Evolutionary conservation across 2,797 vertebrate species (phyloP), one percentile per base, ranked within the genome.

Genomic region (Microhierax caerulescens): DNA sequence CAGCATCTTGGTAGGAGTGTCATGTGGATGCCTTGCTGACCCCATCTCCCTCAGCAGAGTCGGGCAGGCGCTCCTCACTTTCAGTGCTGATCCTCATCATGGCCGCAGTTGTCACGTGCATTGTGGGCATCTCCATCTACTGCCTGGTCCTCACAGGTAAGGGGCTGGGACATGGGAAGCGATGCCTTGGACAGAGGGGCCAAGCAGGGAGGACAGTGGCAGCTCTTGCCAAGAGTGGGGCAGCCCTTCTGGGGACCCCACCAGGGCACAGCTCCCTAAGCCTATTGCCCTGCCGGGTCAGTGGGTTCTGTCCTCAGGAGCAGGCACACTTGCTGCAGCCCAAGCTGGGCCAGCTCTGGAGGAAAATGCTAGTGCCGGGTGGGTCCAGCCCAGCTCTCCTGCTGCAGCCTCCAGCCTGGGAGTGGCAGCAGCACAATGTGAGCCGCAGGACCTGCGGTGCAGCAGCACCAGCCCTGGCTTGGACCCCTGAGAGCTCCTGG

Each of bases 11-110:
- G 68, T 22, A 47, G 39, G 57, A 12, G 48, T 3, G n/a, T 61
- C 69, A 12, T 0, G 0, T 8, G 6, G 24, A 53, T 67, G 47
- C 24, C 76, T 53, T 50, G 13, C 56, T 45, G 83, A 73, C 22
- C 30, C 22, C 1, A 0, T 76, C 45, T 80, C 23, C 12, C 27
- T 32, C 47, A 0, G 5, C 65, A 73, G 80, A 97, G 93, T 82
- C 50, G 0, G 14, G 41, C 54, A 34, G 39, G 45, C 96, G 67
- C 69, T 94, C 91, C n/a, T 93, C 63, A 0, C 68, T 74, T 15
- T 88, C 97, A 0, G 85, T 97, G 92, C 84, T 83, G 41, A 93
- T 98, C 65, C 96, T 98, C 20, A 21, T 98, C n/a, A 11, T 7
- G 0, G 53, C 95, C 0, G 90, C 24, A 0, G 3, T 93, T 3